Evolutionary conservation across 2,797 vertebrate genomes (phyloP).

Genomic region (Orestias chungarensis): DNA sequence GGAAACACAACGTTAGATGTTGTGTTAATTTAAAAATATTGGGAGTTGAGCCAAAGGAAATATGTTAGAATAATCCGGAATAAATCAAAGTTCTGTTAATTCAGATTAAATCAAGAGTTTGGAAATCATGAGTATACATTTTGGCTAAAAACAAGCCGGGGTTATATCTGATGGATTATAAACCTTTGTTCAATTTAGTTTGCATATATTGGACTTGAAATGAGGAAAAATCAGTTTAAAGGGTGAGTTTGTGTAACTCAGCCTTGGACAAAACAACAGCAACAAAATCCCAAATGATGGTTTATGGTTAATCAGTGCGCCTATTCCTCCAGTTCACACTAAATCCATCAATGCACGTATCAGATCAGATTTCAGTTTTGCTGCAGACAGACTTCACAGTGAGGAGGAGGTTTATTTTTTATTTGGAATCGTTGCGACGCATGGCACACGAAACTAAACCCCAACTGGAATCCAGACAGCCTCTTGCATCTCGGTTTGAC

Average conservation of each 20-base stretch:
- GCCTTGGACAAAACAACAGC: conserved; percentile 12
- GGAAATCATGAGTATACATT: too few species aligned
- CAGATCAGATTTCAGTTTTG: not conserved
- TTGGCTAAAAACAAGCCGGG: too few species aligned
- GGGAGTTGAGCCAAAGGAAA: not conserved
- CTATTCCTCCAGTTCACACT: conserved; percentile 1
- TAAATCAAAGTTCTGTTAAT: not conserved
- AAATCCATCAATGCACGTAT: conserved; percentile 7
- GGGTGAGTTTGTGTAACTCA: not conserved
- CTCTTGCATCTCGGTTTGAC: conserved; percentile 64
- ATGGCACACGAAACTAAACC: conserved; percentile 26
- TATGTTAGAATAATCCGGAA: not conserved
- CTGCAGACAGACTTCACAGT: not conserved
- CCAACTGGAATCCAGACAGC: conserved; percentile 51
- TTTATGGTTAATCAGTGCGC: not conserved
- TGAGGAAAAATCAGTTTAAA: not conserved
- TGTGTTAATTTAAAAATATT: too few species aligned
- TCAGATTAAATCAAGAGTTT: too few species aligned
- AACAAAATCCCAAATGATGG: conserved; percentile 2
- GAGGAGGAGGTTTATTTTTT: not conserved
- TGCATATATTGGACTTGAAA: not conserved
- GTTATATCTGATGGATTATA: not conserved
- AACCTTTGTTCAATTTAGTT: not conserved
- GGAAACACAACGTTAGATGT: too few species aligned
- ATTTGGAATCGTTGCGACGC: conserved; percentile 14